These are phyloP conservation scores for Stenichneumon culpator DNA, from an alignment of 2,888 invertebrate species.

Conservation along the genomic window DNA sequence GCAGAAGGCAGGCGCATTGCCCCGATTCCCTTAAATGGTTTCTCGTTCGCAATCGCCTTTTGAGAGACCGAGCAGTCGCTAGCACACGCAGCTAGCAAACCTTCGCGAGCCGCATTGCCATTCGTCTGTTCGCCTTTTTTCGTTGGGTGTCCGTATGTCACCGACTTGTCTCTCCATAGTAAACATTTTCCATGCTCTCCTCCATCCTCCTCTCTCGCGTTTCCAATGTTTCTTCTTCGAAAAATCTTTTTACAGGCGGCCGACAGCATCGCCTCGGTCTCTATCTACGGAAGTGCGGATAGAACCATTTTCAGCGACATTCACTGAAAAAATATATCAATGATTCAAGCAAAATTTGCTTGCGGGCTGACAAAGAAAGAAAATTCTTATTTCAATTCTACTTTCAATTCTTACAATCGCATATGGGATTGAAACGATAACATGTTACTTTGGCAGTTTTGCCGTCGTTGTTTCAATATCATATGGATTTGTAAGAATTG, in stretches of 20 bases:
- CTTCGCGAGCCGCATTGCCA: conserved; percentile 70
- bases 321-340: too few relatives aligned
- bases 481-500: too few relatives aligned
- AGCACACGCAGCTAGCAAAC: conserved; percentile 38
- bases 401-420: too few relatives aligned
- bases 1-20: conserved; percentile 74
- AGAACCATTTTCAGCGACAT: too few relatives aligned
- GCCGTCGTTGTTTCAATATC: too few relatives aligned
- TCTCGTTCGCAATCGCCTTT: conserved; percentile 80
- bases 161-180: conserved; percentile 25
- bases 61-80: conserved; percentile 59
- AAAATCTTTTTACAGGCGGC: conserved; percentile 26
- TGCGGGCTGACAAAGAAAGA: too few relatives aligned
- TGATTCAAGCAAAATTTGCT: too few relatives aligned
- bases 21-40: conserved; percentile 82
- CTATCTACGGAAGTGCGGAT: neutral
- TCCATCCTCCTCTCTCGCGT: conserved; percentile 13
- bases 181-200: conserved; percentile 22
- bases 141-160: conserved; percentile 38
- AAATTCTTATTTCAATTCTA: too few relatives aligned
- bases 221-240: conserved; percentile 39
- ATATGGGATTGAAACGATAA: too few relatives aligned
- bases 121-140: conserved; percentile 70
- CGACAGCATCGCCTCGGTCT: neutral
- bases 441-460: too few relatives aligned